phyloP scores from a whole-genome alignment of 2,888 invertebrate species.

The Drosophila anomelani region DNA sequence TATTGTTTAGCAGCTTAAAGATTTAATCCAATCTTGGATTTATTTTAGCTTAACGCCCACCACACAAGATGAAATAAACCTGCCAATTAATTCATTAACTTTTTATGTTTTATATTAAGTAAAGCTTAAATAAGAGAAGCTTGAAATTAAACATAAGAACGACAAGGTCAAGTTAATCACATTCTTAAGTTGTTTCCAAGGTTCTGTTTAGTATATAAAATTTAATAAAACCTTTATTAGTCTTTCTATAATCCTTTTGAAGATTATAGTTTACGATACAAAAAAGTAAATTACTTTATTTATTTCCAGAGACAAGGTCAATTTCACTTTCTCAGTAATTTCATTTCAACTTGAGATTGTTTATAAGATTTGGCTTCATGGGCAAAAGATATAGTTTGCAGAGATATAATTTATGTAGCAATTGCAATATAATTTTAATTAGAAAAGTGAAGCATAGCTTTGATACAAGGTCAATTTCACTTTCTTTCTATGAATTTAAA shows the following conservation, averaged over 20 bases:
- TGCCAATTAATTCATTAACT: background rate
- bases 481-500: constrained; percentile 32
- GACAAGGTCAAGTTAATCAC: constrained; percentile 24
- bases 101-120: background rate
- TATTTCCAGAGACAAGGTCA: constrained; percentile 3
- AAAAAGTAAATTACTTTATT: background rate
- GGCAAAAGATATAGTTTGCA: too few relatives aligned
- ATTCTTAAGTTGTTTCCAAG: background rate
- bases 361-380: background rate
- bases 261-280: background rate
- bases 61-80: constrained; percentile 20
- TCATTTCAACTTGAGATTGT: constrained; percentile 4
- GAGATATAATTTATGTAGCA: too few relatives aligned
- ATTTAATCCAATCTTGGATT: constrained; percentile 20
- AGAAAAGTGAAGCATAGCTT: background rate
- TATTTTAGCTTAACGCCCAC: constrained; percentile 23
- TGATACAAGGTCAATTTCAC: constrained; percentile 38
- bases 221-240: background rate
- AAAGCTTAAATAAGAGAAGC: too few relatives aligned
- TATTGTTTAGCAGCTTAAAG: background rate
- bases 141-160: background rate
- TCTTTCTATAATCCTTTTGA: background rate
- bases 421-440: background rate
- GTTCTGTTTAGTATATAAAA: too few relatives aligned
- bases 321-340: constrained; percentile 21